Evolutionary conservation across 2,113 vertebrate genomes (phyloP), one percentile per base, ranked within the genome.

Genomic region (Hepsetus odoe): DNA sequence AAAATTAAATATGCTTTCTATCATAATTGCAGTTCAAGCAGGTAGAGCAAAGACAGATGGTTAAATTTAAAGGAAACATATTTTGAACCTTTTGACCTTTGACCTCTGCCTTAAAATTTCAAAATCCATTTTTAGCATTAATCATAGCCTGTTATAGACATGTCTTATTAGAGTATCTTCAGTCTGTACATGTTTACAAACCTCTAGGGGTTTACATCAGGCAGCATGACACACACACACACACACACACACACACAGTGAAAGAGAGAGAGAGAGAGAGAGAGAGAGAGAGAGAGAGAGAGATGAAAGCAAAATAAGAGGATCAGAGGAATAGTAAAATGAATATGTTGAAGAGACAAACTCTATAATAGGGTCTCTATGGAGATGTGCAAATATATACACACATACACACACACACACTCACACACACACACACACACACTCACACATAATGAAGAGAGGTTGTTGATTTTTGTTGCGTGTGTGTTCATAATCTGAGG

Each of bases 281-380:
- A 18, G 38, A 4, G 69, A 61, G 56, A 24, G 44, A 66, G 46
- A 40, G 22, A 46, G 71, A 62, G 30, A 67, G 20, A 16, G 18
- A n/a, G 77, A 74, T 75, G 58, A 85, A 82, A 76, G 71, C 46
- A 33, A 56, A 71, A 44, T 24, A 30, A 35, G 71, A 14, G 70
- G 76, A 79, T 75, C 76, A 66, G 68, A 77, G 44, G 32, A 3
- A 14, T 11, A 69, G 75, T 49, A 69, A 68, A 72, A 77, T 18
- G 62, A 72, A 40, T 28, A 62, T 16, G 53, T 7, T 1, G 13
- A 30, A 71, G 59, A 76, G 14, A 40, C 40, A 56, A 4, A 42
- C 4, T 8, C 35, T 72, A 49, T 18, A 71, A 49, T 51, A 28
- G 49, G 10, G 33, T 22, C 20, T 55, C 51, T 2, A 1, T 11